Base-by-base conservation (phyloP, 2,888 invertebrate species). In the Hylaea fasciaria region DNA sequence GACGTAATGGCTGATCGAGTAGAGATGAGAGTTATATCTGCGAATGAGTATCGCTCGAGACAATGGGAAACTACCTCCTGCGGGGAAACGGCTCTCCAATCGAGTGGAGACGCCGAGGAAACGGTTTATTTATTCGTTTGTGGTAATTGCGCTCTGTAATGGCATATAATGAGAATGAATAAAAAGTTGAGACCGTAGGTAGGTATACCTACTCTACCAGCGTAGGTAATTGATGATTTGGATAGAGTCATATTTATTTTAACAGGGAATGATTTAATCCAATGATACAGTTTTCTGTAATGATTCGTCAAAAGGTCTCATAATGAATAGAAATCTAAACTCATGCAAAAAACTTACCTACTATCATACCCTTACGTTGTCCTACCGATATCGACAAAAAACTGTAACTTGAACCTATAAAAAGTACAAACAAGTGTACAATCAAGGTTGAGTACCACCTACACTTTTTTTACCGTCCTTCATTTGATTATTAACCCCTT, bases 1-100 rank as follows among this genome's bases (percentile, higher is more conserved):
- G 22, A 5, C 22, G 5, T 22, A 22, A 62, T 52, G 40, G 58
- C 48, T 58, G 58, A 63, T 37, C n/a, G 37, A 37, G 37, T 2
- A 3, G 12, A 11, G 1, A 11, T 52, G 59, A 59, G 50, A 46
- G n/a, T n/a, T n/a, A n/a, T 43, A 22, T 39, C 49, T 49, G 49
- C 49, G 8, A 49, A 28, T 39, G 5, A 49, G 39, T 39, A 16
- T 7, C 37, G 37, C 9, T 14, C 10, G 48, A 16, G n/a, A 41
- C 16, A 41, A 41, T 37, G 37, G 12, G n/a, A 5, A 43, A 43
- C 17, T 43, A 22, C 43, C 22, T 22, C 43, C 43, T 43, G 17
- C 43, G 16, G 43, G 22, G 43, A 43, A 14, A 14, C 40, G 40
- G 14, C 40, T 8, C 40, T 37, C 10, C 14, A 39, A 40, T 40